Percentiles rank a stretch among this genome's conserved stretches.
Conservation (phyloP, 2,797 vertebrate genomes). For the Chelmon rostratus region DNA sequence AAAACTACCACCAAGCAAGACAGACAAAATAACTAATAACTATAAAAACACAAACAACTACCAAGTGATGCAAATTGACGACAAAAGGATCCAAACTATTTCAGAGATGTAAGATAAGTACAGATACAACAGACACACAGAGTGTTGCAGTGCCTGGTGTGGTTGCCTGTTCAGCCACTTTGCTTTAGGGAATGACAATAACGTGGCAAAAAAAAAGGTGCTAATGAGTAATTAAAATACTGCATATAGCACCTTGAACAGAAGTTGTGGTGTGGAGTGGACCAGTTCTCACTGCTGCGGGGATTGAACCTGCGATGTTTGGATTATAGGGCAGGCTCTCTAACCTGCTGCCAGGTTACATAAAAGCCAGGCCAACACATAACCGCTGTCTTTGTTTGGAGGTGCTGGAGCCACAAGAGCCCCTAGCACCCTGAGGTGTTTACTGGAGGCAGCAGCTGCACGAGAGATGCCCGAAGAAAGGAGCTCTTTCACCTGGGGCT, state of each 20-base stretch:
- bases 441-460: constrained; percentile 69
- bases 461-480: constrained; percentile 64
- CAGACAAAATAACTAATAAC: no score
- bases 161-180: neutral
- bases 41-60: no score
- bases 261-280: neutral
- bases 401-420: constrained; percentile 55
- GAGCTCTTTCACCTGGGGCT: constrained; percentile 61
- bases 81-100: no score
- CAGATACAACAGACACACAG: no score
- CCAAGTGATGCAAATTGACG: no score
- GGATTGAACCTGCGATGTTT: constrained; percentile 49
- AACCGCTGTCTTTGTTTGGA: constrained; percentile 73
- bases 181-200: constrained; percentile 3
- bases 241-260: neutral
- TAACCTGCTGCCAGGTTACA: constrained; percentile 56
- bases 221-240: neutral
- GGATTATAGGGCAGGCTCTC: constrained; percentile 40
- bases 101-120: no score
- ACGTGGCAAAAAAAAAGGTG: neutral
- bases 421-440: constrained; percentile 64
- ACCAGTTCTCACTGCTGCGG: neutral
- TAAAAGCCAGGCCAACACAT: constrained; percentile 57
- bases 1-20: no score
- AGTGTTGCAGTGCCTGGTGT: neutral